Conservation (phyloP, 2,113 vertebrate species). For the Sprattus sprattus region DNA sequence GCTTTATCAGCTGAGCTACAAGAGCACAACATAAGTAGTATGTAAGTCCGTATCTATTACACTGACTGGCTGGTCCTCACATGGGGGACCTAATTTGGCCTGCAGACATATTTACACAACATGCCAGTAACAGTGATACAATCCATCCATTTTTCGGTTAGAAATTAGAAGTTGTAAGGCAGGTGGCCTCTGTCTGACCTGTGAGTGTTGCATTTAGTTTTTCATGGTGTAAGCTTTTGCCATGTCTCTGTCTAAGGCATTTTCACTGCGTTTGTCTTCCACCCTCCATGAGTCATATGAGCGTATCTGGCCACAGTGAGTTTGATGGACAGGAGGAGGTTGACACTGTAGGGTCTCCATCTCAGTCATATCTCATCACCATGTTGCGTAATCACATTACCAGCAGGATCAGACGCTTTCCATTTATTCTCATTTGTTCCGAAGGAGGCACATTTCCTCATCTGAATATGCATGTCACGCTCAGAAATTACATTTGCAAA, state of each 20-base stretch:
- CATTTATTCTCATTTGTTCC: conserved; percentile 8
- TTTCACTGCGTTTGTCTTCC: neutral
- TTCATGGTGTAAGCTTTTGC: no score
- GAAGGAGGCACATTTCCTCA: neutral
- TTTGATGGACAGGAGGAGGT: neutral
- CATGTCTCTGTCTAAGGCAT: no score
- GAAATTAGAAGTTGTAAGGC: no score
- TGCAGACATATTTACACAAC: no score
- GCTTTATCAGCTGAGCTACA: no score
- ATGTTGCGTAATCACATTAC: conserved; percentile 8
- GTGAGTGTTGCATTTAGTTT: neutral
- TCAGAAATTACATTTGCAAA: neutral
- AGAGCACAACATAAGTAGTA: no score
- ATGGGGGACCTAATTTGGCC: no score
- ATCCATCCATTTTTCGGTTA: no score
- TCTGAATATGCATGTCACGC: neutral
- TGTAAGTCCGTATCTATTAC: no score
- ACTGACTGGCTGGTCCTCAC: no score
- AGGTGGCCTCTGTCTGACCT: neutral
- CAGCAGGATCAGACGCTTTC: neutral
- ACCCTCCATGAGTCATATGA: neutral
- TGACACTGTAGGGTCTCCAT: neutral
- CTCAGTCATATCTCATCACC: neutral
- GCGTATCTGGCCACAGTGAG: neutral
- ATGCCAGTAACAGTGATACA: no score